These are phyloP conservation scores for Plutella xylostella DNA, from an alignment of 2,888 invertebrate genomes.

Conservation along the genomic window DNA sequence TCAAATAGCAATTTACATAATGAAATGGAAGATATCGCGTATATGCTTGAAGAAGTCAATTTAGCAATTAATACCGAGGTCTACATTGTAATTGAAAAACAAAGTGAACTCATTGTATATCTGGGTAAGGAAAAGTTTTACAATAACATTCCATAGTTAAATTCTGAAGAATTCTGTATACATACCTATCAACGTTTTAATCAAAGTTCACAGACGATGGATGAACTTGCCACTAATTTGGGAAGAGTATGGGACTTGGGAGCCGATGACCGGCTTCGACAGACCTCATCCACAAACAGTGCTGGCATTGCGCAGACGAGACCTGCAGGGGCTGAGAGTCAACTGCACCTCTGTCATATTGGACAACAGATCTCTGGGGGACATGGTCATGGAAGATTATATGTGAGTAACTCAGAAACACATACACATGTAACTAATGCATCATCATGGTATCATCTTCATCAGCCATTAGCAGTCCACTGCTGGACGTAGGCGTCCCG, in stretches of 20 bases:
- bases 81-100: constrained; percentile 8
- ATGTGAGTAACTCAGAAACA: too few relatives aligned
- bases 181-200: too few relatives aligned
- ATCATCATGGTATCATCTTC: too few relatives aligned
- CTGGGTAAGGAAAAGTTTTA: constrained; percentile 7
- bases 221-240: constrained; percentile 10
- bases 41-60: not conserved
- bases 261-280: constrained; percentile 10
- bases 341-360: constrained; percentile 6
- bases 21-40: not conserved
- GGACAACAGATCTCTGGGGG: too few relatives aligned
- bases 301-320: constrained; percentile 13
- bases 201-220: constrained; percentile 17
- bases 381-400: too few relatives aligned
- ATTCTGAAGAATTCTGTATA: too few relatives aligned
- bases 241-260: constrained; percentile 16
- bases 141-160: not conserved
- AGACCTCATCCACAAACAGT: constrained; percentile 1
- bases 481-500: too few relatives aligned
- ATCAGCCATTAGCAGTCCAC: constrained; percentile 1
- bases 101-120: constrained; percentile 8
- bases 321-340: constrained; percentile 13
- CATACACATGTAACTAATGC: too few relatives aligned
- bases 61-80: constrained; percentile 14
- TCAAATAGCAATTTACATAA: not conserved